Evolutionary conservation across 1,140 invertebrate genomes (phyloP).

Genomic region (Papilio xuthus): DNA sequence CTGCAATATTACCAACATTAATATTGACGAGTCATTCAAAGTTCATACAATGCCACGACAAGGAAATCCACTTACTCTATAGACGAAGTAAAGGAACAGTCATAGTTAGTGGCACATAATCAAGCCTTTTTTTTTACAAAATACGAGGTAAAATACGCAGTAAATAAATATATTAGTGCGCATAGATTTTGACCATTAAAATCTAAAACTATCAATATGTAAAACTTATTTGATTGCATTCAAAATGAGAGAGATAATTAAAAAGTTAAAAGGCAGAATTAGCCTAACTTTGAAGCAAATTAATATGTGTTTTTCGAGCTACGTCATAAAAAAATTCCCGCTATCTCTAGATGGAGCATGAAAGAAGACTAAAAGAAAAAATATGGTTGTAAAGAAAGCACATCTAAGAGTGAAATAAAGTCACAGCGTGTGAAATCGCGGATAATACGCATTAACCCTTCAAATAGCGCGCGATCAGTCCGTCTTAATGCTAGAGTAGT

Average conservation of each 20-base stretch:
- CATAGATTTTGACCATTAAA: neutral
- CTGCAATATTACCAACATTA: constrained; percentile 29
- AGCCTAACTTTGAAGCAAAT: too few relatives aligned
- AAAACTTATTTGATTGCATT: too few relatives aligned
- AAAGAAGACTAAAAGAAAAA: neutral
- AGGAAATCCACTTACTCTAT: constrained; percentile 49
- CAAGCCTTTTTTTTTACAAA: neutral
- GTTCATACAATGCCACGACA: constrained; percentile 44
- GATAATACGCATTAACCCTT: constrained; percentile 42
- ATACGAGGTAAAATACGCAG: too few relatives aligned
- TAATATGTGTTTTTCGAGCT: too few relatives aligned
- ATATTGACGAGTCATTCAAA: constrained; percentile 48
- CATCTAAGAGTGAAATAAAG: neutral
- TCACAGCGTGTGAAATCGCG: neutral
- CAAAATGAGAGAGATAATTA: too few relatives aligned
- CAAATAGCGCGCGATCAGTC: constrained; percentile 46
- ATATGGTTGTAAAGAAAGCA: neutral
- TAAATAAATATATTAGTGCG: neutral
- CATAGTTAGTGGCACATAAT: constrained; percentile 17
- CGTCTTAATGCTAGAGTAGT: constrained; percentile 44
- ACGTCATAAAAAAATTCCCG: neutral
- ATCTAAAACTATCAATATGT: neutral
- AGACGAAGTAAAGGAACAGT: neutral
- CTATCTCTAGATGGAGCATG: neutral
- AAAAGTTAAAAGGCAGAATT: too few relatives aligned